Evolutionary conservation across 2,888 invertebrate species (phyloP).

Genomic region (Scaptomyza polygonia): DNA sequence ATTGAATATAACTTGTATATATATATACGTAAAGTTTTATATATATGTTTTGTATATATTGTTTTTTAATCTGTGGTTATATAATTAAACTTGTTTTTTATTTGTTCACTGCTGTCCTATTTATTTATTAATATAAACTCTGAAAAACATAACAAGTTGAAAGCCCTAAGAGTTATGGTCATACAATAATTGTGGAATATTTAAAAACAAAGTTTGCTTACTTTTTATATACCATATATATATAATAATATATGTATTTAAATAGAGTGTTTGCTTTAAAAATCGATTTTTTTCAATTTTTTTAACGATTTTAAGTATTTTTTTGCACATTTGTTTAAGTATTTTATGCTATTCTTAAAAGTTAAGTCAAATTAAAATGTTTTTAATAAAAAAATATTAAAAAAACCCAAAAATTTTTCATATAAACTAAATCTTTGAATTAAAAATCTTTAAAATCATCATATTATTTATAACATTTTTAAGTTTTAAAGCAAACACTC

Average conservation of each 20-base stretch:
- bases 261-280: neutral
- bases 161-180: slow-evolving; percentile 67
- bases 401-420: no score
- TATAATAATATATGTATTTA: neutral
- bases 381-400: no score
- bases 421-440: no score
- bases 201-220: slow-evolving; percentile 27
- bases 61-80: slow-evolving; percentile 40
- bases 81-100: slow-evolving; percentile 44
- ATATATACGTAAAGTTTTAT: slow-evolving; percentile 29
- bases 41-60: slow-evolving; percentile 26
- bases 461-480: no score
- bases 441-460: no score
- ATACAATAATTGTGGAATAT: slow-evolving; percentile 43
- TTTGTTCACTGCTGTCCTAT: slow-evolving; percentile 40
- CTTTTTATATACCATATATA: slow-evolving; percentile 17
- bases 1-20: slow-evolving; percentile 32
- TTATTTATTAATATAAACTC: slow-evolving; percentile 72
- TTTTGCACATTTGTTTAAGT: neutral
- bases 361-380: neutral
- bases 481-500: neutral
- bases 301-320: neutral
- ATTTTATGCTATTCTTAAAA: no score
- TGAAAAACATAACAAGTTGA: slow-evolving; percentile 83
- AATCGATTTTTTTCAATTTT: neutral